Percentiles rank a stretch among this genome's conserved stretches.
Conservation (phyloP, 2,888 invertebrate genomes). For the Adelphocoris suturalis region DNA sequence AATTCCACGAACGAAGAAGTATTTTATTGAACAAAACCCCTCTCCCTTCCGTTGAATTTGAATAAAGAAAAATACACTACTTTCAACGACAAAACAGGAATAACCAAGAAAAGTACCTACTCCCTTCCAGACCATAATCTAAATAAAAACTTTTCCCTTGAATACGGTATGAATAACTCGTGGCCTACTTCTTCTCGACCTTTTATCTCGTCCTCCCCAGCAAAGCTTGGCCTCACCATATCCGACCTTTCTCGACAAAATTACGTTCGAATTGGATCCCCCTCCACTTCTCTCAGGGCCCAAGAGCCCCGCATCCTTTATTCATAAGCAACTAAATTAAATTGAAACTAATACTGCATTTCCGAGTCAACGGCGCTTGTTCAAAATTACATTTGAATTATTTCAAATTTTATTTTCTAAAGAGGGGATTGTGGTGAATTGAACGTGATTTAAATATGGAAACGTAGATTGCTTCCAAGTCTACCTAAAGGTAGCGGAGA, state of each 20-base stretch:
- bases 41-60: background rate
- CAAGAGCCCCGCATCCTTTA: background rate
- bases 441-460: too few relatives aligned
- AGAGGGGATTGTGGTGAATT: background rate
- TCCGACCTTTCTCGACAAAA: slow-evolving; percentile 31
- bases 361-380: background rate
- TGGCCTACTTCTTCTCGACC: slow-evolving; percentile 39
- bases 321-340: slow-evolving; percentile 32
- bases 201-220: slow-evolving; percentile 18
- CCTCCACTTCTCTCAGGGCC: background rate
- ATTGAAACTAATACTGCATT: slow-evolving; percentile 33
- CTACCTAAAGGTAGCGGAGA: too few relatives aligned
- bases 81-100: slow-evolving; percentile 22
- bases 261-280: slow-evolving; percentile 36
- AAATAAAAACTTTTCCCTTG: slow-evolving; percentile 36
- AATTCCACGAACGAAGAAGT: background rate
- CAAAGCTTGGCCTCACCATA: slow-evolving; percentile 27
- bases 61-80: slow-evolving; percentile 3
- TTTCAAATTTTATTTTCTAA: background rate
- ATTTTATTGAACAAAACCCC: slow-evolving; percentile 2
- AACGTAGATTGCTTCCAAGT: too few relatives aligned
- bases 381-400: slow-evolving; percentile 17
- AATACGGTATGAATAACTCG: slow-evolving; percentile 38
- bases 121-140: background rate
- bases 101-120: slow-evolving; percentile 6